Conservation (phyloP, 2,113 vertebrate genomes). For the Varanus komodoensis region DNA sequence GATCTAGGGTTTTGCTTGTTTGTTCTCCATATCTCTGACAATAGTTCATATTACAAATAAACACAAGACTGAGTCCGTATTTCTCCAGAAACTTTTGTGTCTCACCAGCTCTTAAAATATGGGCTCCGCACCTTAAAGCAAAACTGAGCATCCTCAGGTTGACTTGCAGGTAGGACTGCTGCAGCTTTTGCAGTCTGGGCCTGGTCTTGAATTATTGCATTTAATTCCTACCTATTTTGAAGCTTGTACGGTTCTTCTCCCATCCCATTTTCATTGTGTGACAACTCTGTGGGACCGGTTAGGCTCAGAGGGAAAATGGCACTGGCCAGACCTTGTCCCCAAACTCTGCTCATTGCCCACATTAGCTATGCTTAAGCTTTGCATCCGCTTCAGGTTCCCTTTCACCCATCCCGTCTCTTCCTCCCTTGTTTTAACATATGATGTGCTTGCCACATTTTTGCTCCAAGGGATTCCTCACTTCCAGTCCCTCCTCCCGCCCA, state of each 20-base stretch:
- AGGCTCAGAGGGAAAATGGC: background rate
- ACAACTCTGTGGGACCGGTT: background rate
- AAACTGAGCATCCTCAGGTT: background rate
- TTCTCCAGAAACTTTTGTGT: background rate
- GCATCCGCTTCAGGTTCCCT: constrained; percentile 27
- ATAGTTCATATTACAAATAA: background rate
- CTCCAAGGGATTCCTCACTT: constrained; percentile 72
- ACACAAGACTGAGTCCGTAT: background rate
- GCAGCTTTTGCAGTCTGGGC: constrained; percentile 7
- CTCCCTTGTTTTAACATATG: constrained; percentile 30
- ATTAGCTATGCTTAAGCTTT: background rate
- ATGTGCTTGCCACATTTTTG: constrained; percentile 69
- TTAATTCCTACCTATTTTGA: background rate
- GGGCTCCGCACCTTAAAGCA: background rate
- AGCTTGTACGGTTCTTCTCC: background rate
- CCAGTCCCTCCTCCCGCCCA: constrained; percentile 41
- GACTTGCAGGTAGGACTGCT: background rate
- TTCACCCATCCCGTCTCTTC: constrained; percentile 15
- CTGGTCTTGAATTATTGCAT: background rate
- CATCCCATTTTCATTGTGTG: background rate
- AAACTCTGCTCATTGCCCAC: background rate
- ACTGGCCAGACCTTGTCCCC: background rate
- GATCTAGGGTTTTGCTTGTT: background rate
- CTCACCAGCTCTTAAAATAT: background rate
- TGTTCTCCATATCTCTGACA: background rate